These are phyloP conservation scores for Tuberolachnus salignus DNA, from an alignment of 2,888 invertebrate genomes.

Conservation along the genomic window DNA sequence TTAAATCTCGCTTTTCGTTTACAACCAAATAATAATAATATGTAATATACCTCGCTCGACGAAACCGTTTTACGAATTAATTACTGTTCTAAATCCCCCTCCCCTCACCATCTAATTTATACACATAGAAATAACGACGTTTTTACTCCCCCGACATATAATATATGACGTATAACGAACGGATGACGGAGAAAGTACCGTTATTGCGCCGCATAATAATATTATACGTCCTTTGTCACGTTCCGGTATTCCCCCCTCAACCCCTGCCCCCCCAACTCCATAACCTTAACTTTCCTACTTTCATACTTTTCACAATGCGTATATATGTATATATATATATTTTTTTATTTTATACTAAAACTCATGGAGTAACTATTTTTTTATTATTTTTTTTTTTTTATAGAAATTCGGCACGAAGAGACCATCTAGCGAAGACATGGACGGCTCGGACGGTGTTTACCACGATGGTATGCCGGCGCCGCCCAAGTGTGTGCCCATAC, in stretches of 20 bases:
- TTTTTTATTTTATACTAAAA: neutral
- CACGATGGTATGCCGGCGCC: slow-evolving; percentile 50
- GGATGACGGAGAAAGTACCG: slow-evolving; percentile 27
- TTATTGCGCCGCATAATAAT: slow-evolving; percentile 1
- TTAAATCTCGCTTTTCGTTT: slow-evolving; percentile 28
- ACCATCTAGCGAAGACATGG: slow-evolving; percentile 53
- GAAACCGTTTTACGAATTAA: slow-evolving; percentile 28
- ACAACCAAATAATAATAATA: neutral
- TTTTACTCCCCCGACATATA: slow-evolving; percentile 29
- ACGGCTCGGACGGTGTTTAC: slow-evolving; percentile 38
- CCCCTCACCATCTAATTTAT: neutral
- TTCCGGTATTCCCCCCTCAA: slow-evolving; percentile 8
- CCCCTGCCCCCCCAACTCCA: neutral
- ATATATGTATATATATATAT: too few species aligned
- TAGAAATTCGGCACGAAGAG: slow-evolving; percentile 48
- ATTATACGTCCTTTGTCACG: slow-evolving; percentile 10
- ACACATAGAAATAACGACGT: neutral
- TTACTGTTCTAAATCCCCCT: neutral
- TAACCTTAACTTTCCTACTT: slow-evolving; percentile 20
- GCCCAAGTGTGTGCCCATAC: slow-evolving; percentile 47
- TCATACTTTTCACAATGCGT: neutral
- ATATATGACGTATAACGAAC: neutral
- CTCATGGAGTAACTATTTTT: neutral
- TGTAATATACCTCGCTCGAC: slow-evolving; percentile 7
- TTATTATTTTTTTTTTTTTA: neutral